A percentile compares a stretch with the other conserved stretches of the same genome.
phyloP scores from a whole-genome alignment of 2,888 invertebrate genomes.

The Acrobasis suavella region DNA sequence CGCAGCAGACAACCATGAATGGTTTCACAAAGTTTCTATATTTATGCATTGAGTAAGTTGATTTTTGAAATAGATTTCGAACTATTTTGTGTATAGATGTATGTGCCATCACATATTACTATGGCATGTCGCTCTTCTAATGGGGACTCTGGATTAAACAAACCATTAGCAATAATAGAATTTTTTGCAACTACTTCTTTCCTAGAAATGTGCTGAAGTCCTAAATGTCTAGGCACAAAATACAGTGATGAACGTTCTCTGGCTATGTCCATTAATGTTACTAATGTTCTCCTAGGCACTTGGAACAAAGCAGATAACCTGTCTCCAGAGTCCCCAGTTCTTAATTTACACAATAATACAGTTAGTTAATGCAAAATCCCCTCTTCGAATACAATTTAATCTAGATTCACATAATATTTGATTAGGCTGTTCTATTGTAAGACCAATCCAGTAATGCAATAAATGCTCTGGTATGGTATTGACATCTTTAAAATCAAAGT shows the following conservation, averaged over 20 bases:
- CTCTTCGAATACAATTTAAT: constrained; percentile 10
- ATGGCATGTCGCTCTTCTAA: no score
- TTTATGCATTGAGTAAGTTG: no score
- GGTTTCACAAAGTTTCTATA: no score
- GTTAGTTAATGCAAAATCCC: constrained; percentile 23
- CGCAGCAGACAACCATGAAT: no score
- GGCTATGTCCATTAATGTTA: constrained; percentile 27
- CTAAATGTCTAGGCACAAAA: no score
- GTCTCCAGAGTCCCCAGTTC: constrained; percentile 26
- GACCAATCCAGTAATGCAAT: constrained; percentile 20
- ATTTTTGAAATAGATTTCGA: no score
- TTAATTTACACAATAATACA: constrained; percentile 23
- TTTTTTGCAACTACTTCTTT: no score
- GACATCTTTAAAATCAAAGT: constrained; percentile 16
- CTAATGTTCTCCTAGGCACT: constrained; percentile 26
- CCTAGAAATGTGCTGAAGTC: no score
- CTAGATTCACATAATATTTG: constrained; percentile 15
- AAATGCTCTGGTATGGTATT: constrained; percentile 18
- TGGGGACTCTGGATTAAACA: no score
- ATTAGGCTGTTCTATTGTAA: constrained; percentile 10
- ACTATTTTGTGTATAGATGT: no score
- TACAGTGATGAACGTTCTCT: constrained; percentile 7
- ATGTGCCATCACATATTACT: no score
- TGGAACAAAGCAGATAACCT: constrained; percentile 25
- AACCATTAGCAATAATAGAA: no score